These are phyloP conservation scores for Panthera tigris DNA, from an alignment of 2,113 vertebrate genomes.

Conservation along the genomic window DNA sequence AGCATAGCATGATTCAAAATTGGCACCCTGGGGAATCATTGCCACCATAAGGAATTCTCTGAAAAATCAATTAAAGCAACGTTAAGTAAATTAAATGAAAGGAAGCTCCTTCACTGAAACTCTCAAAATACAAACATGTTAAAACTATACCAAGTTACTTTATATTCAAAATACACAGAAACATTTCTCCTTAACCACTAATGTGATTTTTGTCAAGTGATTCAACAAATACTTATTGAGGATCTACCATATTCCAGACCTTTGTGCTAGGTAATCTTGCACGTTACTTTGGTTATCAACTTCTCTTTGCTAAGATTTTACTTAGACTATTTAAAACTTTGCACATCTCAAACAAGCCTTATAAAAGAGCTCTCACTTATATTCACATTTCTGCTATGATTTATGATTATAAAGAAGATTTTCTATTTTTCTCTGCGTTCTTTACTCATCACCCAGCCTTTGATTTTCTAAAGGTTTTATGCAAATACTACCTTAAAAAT, in stretches of 20 bases:
- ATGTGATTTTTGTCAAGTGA: background rate
- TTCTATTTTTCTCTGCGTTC: background rate
- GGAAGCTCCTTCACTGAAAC: background rate
- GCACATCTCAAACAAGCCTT: background rate
- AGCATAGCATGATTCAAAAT: constrained; percentile 61
- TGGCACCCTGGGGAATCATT: constrained; percentile 40
- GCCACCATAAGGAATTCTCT: constrained; percentile 50
- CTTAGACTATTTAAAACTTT: background rate
- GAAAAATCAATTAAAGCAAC: constrained; percentile 69
- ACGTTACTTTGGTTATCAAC: background rate
- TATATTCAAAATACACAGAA: constrained; percentile 11
- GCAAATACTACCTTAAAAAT: background rate
- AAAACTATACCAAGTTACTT: background rate
- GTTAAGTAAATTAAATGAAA: constrained; percentile 64
- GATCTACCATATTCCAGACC: background rate
- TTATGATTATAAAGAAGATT: background rate
- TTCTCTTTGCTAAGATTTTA: background rate
- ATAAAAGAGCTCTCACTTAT: background rate
- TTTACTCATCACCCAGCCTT: background rate
- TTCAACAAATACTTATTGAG: background rate
- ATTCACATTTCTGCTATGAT: background rate
- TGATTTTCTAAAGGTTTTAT: background rate
- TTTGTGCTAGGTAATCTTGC: background rate
- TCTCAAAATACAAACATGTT: constrained; percentile 40
- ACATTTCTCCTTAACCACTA: background rate